These are phyloP conservation scores for Cheilosia vulpina DNA, from an alignment of 2,888 invertebrate species.

Conservation along the genomic window DNA sequence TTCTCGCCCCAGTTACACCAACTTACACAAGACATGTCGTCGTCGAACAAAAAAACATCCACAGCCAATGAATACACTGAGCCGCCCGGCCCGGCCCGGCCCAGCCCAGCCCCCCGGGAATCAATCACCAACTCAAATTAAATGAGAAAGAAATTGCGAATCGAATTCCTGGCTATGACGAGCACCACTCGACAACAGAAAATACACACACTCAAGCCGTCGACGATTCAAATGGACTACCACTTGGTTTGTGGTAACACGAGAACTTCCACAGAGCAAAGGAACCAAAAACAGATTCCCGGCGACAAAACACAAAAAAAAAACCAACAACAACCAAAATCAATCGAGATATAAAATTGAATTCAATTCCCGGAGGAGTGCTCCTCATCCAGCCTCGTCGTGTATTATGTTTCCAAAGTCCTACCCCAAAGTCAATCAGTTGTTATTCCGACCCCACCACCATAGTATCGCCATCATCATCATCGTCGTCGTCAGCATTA, in stretches of 20 bases:
- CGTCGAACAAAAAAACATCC: constrained; percentile 7
- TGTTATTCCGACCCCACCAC: constrained; percentile 43
- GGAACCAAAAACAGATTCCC: neutral
- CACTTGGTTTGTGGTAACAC: constrained; percentile 55
- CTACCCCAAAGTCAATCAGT: constrained; percentile 75
- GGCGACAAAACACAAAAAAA: constrained; percentile 3
- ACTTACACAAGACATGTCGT: constrained; percentile 64
- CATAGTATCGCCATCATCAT: neutral
- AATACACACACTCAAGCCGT: constrained; percentile 6
- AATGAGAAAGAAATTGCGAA: constrained; percentile 75
- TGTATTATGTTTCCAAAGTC: constrained; percentile 72
- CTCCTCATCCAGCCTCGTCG: constrained; percentile 51
- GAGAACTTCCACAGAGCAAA: constrained; percentile 59
- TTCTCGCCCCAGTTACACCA: constrained; percentile 73
- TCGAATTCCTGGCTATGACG: constrained; percentile 75
- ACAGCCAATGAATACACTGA: constrained; percentile 59
- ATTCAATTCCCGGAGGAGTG: constrained; percentile 71
- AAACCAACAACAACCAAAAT: constrained; percentile 64
- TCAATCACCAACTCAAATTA: constrained; percentile 75
- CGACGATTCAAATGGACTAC: constrained; percentile 40
- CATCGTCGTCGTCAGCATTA: constrained; percentile 45
- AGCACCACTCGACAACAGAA: constrained; percentile 68
- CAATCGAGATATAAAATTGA: constrained; percentile 73
- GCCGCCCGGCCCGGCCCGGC: constrained; percentile 1
- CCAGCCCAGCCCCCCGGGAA: constrained; percentile 50